These are phyloP conservation scores for Aporophyla lueneburgensis DNA, from an alignment of 2,888 invertebrate genomes.

Conservation along the genomic window DNA sequence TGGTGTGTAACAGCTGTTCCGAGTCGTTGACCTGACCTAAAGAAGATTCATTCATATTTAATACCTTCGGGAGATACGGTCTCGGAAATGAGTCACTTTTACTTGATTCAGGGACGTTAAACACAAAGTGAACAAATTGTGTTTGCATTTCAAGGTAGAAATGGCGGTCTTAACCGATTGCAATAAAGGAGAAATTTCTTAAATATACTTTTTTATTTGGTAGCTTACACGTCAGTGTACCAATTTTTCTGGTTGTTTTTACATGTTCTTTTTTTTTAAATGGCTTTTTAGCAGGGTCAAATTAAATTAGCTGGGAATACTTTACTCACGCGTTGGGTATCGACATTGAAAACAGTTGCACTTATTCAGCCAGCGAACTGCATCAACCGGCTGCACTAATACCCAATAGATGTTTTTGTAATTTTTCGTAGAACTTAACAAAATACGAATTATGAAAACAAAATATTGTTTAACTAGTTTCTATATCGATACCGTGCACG, in stretches of 20 bases:
- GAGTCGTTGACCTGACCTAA: constrained; percentile 65
- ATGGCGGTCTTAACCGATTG: background rate
- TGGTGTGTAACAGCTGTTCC: constrained; percentile 51
- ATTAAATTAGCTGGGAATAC: no score
- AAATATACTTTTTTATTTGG: background rate
- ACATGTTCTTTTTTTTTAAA: background rate
- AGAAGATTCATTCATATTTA: constrained; percentile 69
- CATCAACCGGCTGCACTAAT: no score
- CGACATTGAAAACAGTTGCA: no score
- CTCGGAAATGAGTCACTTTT: constrained; percentile 54
- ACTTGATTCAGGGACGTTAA: constrained; percentile 43
- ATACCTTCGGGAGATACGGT: constrained; percentile 51
- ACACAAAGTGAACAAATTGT: constrained; percentile 36
- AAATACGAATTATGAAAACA: no score
- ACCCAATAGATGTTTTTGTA: no score
- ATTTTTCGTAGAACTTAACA: no score
- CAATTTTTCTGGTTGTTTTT: background rate
- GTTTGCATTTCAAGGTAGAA: constrained; percentile 35
- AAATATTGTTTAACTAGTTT: no score
- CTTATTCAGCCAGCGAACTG: no score
- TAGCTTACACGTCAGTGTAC: background rate
- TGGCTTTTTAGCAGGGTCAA: background rate
- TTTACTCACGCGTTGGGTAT: no score
- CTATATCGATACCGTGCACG: no score
- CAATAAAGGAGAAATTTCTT: background rate